Percentiles rank a stretch among this genome's conserved stretches.
Evolutionary conservation across 2,113 vertebrate species (phyloP).

Genomic region (Zosterops lateralis): DNA sequence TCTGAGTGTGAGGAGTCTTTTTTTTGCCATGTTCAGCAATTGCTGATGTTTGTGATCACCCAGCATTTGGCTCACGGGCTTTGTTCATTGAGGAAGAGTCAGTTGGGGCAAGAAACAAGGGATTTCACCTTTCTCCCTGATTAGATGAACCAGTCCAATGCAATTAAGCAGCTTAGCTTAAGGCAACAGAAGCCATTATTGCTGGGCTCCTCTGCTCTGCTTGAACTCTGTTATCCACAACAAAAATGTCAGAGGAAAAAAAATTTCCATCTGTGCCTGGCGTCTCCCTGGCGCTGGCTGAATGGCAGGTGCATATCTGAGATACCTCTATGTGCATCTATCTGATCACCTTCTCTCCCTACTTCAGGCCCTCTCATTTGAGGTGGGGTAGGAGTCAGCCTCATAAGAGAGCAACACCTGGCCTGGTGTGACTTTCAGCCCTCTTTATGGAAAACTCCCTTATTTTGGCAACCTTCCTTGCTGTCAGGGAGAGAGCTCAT

Average conservation of each 20-base stretch:
- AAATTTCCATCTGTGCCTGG: background rate
- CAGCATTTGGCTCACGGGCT: background rate
- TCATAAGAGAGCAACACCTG: background rate
- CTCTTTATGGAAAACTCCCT: background rate
- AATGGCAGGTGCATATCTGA: slow-evolving; percentile 54
- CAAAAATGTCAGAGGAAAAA: slow-evolving; percentile 36
- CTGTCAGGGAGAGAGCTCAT: background rate
- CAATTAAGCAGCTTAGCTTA: slow-evolving; percentile 54
- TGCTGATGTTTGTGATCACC: background rate
- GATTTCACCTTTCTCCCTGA: slow-evolving; percentile 48
- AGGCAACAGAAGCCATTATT: slow-evolving; percentile 41
- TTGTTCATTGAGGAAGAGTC: background rate
- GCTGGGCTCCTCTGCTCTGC: background rate
- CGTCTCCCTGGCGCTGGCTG: slow-evolving; percentile 41
- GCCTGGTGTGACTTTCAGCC: background rate
- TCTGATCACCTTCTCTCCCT: slow-evolving; percentile 34
- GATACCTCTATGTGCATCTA: slow-evolving; percentile 26
- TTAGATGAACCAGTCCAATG: slow-evolving; percentile 7
- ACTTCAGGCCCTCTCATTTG: background rate
- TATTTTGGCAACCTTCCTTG: background rate
- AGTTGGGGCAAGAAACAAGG: background rate
- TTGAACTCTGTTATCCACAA: slow-evolving; percentile 29
- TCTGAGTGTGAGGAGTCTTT: background rate
- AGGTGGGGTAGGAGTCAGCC: fast-evolving
- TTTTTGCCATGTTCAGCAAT: background rate